Evolutionary conservation across 1,140 invertebrate species (phyloP), one percentile per base, ranked within the genome.

Genomic region (roundworm (Caenorhabditis elegans)): DNA sequence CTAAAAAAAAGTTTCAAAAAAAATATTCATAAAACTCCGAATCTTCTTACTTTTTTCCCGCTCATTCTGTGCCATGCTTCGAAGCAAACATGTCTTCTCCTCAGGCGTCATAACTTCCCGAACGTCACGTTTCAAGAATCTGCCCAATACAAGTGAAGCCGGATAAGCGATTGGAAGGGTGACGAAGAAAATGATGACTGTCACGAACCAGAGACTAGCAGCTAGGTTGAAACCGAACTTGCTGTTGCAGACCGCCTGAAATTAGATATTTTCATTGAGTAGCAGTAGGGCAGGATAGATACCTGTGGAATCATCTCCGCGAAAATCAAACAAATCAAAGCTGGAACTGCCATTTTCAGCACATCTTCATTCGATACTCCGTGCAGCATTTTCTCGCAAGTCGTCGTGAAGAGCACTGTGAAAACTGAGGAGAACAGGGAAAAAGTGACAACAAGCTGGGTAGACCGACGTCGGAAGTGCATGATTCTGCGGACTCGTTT

Each of bases 101-200:
- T 77, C 76, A 19, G 48, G 31, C 15, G 76, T 77, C 15, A 77
- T 15, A 6, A 77, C 46, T 49, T 77, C 46, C 19, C 76, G 76
- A 28, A 77, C 76, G 19, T 77, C 76, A 19, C 48, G 22, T 15
- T 51, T 51, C 26, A 77, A 19, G 19, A 77, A 77, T 48, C 46
- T 17, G 3, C 19, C 46, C 1, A 77, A 17, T 3, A 48, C 46
- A 2, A 31, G 46, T 3, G 76, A 77, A 8, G 36, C 46, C 76
- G 76, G 76, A 31, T 51, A 77, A 22, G 76, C 76, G 34, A 77
- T 11, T 28, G 76, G 76, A 53, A 77, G 49, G 3, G 48, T 51
- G 43, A 49, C 46, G 31, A 77, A 15, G 46, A 77, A 77, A 5
- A 77, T 77, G 76, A 77, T 8, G 22, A 5, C 36, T 8, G 26